Conservation (phyloP, 2,113 vertebrate species). For the Alexandromys fortis region DNA sequence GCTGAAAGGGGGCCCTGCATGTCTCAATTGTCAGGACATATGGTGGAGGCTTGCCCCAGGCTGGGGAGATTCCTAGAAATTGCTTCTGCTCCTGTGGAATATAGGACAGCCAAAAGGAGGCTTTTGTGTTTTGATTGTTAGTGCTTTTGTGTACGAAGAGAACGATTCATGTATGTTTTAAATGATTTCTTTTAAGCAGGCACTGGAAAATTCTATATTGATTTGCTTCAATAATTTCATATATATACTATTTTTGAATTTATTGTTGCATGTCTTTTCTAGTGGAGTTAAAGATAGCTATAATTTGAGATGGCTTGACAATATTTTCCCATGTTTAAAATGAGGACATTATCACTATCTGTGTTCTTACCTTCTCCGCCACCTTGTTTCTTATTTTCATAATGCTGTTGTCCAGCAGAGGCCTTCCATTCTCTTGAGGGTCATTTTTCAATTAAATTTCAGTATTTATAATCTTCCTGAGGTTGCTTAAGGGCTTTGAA, state of each 20-base stretch:
- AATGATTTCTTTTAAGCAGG: not conserved
- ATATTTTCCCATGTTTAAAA: slow-evolving; percentile 36
- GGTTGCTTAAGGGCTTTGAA: slow-evolving; percentile 48
- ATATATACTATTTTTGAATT: not conserved
- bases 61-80: slow-evolving; percentile 60
- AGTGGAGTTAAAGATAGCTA: slow-evolving; percentile 18
- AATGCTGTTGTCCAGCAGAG: not conserved
- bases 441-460: slow-evolving; percentile 44
- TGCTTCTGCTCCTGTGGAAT: not conserved
- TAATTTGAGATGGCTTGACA: slow-evolving; percentile 1
- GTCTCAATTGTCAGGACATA: not conserved
- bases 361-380: not conserved
- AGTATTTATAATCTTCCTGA: slow-evolving; percentile 5
- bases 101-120: not conserved
- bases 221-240: slow-evolving; percentile 28
- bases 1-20: not conserved
- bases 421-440: slow-evolving; percentile 46
- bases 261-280: slow-evolving; percentile 2
- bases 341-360: not conserved
- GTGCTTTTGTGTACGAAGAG: slow-evolving; percentile 7
- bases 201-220: not conserved
- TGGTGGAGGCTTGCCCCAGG: not conserved
- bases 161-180: slow-evolving; percentile 21
- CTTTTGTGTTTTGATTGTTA: slow-evolving; percentile 20
- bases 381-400: not conserved